These are phyloP conservation scores for Porites cylindrica DNA, from an alignment of 92 coral and sea anemone genomes.

Conservation along the genomic window DNA sequence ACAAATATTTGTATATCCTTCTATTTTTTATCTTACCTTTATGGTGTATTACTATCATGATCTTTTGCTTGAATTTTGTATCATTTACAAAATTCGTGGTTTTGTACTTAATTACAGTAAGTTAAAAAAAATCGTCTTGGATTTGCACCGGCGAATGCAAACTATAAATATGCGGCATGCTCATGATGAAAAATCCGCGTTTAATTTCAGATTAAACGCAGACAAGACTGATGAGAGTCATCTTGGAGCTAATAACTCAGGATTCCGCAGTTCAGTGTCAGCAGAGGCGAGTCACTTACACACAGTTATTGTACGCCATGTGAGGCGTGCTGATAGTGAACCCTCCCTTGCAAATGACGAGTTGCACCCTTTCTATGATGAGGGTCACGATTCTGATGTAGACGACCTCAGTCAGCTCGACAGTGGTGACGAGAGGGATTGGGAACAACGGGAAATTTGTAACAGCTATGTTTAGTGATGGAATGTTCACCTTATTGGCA, in stretches of 20 bases:
- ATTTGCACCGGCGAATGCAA: too few species aligned
- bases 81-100: too few species aligned
- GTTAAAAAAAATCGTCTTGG: too few species aligned
- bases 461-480: background rate
- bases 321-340: conserved; percentile 41
- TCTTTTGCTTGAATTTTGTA: too few species aligned
- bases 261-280: background rate
- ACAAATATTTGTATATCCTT: too few species aligned
- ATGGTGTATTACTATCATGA: too few species aligned
- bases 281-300: conserved; percentile 26
- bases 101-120: too few species aligned
- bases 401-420: conserved; percentile 67
- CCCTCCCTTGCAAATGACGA: conserved; percentile 9
- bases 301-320: conserved; percentile 49
- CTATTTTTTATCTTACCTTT: too few species aligned
- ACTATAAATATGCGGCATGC: too few species aligned
- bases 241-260: conserved; percentile 1
- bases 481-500: background rate
- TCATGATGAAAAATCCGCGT: too few species aligned
- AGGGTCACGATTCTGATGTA: conserved; percentile 65
- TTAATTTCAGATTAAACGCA: background rate
- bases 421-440: conserved; percentile 52
- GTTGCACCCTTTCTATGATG: conserved; percentile 44
- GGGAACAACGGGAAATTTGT: conserved; percentile 20
- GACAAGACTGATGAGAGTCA: background rate